Base-by-base conservation (phyloP, 1,140 invertebrate species). In the Ceratina japonica region DNA sequence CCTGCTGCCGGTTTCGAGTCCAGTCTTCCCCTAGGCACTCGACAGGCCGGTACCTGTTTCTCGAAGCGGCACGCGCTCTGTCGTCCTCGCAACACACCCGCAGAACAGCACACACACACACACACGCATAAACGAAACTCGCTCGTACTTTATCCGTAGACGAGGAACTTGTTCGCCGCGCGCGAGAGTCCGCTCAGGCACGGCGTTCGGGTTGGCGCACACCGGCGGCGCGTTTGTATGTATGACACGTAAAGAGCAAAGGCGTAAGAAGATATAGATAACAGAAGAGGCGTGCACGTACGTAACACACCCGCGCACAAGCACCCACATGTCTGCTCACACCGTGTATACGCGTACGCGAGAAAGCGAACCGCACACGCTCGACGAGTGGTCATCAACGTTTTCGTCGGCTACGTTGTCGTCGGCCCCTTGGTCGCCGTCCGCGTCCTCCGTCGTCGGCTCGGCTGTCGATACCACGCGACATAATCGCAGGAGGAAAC, bases 1-100 rank as follows among this genome's bases (percentile, higher is more conserved):
- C 85, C 81, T 84, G 68, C 81, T 81, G 66, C 70, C 78, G 80
- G 85, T 61, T 79, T 82, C 81, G 82, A 84, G 87, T 91, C 87
- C 87, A 92, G 91, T 92, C 90, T 92, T 91, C 90, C 85, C 90
- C 86, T 87, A 89, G 90, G 91, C 90, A 90, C 90, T 90, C 89
- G 88, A 84, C 87, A 89, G 87, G 87, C 89, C 88, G 88, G 89
- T 88, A 89, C 86, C 89, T 87, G 86, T 87, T 84, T 85, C 77
- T 87, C 83, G 83, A 74, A 82, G 70, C 64, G 75, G 80, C 65
- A 82, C 82, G 85, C 74, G 75, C 81, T 78, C 62, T 74, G 72
- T 85, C 83, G 72, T 78, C 63, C 79, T 85, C 84, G 75, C 78
- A 82, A 18, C 51, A 44, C 62, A 73, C 73, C 81, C 61, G 31